Conservation (phyloP, 2,797 vertebrate genomes). For the Cyprinodon diabolis region DNA sequence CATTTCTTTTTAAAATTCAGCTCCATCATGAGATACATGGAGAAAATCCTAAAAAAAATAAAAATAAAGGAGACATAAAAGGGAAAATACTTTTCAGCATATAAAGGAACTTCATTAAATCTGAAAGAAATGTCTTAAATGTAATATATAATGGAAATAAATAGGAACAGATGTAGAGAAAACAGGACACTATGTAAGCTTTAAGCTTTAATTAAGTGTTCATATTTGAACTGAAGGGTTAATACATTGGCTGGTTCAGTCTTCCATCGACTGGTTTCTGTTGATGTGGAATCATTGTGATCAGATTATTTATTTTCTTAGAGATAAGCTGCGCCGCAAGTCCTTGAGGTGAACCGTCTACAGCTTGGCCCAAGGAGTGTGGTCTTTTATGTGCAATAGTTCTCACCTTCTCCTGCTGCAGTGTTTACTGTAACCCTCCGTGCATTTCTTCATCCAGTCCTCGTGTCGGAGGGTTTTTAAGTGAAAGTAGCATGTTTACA, state of each 20-base stretch:
- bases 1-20: no score
- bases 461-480: slow-evolving; percentile 33
- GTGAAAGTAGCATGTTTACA: slow-evolving; percentile 77
- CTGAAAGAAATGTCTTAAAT: no score
- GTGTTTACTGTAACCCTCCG: slow-evolving; percentile 51
- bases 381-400: slow-evolving; percentile 59
- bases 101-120: background rate
- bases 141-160: no score
- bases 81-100: background rate
- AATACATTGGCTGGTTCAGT: background rate
- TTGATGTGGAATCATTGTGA: slow-evolving; percentile 17
- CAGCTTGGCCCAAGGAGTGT: slow-evolving; percentile 34
- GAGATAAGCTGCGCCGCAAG: slow-evolving; percentile 35
- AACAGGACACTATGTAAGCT: background rate
- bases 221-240: background rate
- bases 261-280: slow-evolving; percentile 6
- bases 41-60: background rate
- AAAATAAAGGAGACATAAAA: no score
- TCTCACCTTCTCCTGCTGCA: slow-evolving; percentile 33
- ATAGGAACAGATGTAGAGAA: background rate
- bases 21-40: no score
- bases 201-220: background rate
- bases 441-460: slow-evolving; percentile 38
- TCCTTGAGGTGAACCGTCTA: slow-evolving; percentile 37
- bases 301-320: slow-evolving; percentile 59